Conservation (phyloP, 2,888 invertebrate species). For the Chesias legatella region DNA sequence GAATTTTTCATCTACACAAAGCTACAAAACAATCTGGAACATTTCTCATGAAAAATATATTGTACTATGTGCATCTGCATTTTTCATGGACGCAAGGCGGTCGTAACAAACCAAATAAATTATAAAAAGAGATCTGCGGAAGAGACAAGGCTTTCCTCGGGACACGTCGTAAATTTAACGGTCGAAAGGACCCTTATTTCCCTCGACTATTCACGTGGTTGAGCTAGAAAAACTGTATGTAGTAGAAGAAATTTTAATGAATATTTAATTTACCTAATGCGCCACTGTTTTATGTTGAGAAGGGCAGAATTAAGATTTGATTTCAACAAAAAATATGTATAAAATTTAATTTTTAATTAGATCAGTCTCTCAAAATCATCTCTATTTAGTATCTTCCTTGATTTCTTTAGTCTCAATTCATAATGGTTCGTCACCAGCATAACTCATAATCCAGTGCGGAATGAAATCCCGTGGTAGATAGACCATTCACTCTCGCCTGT, state of each 20-base stretch:
- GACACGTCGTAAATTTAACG: slow-evolving; percentile 79
- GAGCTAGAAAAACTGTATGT: slow-evolving; percentile 62
- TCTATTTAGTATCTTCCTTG: too few relatives aligned
- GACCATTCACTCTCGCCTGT: too few relatives aligned
- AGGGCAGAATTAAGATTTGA: too few relatives aligned
- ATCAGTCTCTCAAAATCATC: too few relatives aligned
- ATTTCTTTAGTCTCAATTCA: too few relatives aligned
- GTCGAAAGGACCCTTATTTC: slow-evolving; percentile 74
- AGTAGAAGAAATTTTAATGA: slow-evolving; percentile 49
- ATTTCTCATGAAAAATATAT: slow-evolving; percentile 35
- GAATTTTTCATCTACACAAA: slow-evolving; percentile 19
- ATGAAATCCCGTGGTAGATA: too few relatives aligned
- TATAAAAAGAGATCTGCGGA: slow-evolving; percentile 71
- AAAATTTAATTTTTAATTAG: too few relatives aligned
- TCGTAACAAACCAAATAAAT: slow-evolving; percentile 75
- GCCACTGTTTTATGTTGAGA: too few relatives aligned
- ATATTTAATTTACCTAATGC: slow-evolving; percentile 44
- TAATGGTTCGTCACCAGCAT: too few relatives aligned
- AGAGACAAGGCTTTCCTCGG: slow-evolving; percentile 68
- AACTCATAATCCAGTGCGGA: too few relatives aligned
- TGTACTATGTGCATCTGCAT: slow-evolving; percentile 42
- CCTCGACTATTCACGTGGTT: slow-evolving; percentile 66
- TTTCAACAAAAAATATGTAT: too few relatives aligned
- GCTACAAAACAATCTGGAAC: slow-evolving; percentile 16
- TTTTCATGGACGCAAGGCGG: slow-evolving; percentile 52